Percentiles rank a stretch among this genome's conserved stretches.
These are phyloP conservation scores for Liopterus haemorrhoidalis DNA, from an alignment of 2,888 invertebrate species.

Conservation along the genomic window DNA sequence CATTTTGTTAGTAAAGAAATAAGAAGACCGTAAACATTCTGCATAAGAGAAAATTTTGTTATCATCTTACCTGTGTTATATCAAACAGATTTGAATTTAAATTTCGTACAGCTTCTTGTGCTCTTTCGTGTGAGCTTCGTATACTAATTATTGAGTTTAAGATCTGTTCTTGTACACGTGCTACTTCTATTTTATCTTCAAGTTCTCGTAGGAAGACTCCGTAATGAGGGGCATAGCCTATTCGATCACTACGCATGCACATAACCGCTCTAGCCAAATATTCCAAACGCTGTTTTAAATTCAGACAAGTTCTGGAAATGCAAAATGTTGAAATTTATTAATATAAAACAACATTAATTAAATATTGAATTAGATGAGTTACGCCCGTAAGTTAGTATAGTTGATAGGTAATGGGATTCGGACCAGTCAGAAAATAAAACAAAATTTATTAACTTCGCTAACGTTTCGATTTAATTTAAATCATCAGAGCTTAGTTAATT, in stretches of 20 bases:
- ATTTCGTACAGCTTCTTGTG: constrained; percentile 57
- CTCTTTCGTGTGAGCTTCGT: constrained; percentile 40
- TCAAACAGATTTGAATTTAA: constrained; percentile 79
- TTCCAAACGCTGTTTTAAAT: constrained; percentile 74
- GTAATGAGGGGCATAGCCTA: constrained; percentile 63
- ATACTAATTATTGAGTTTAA: constrained; percentile 59
- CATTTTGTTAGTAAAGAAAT: too few species aligned
- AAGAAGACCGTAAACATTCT: background rate
- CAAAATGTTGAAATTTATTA: constrained; percentile 13
- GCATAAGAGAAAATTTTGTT: constrained; percentile 24
- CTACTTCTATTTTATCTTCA: constrained; percentile 91
- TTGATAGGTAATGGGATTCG: too few species aligned
- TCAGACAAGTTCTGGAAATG: constrained; percentile 61
- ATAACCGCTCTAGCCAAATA: constrained; percentile 91
- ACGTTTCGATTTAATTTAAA: too few species aligned
- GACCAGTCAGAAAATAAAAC: too few species aligned
- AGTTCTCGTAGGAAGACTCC: constrained; percentile 80
- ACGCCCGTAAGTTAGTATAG: too few species aligned
- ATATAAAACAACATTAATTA: constrained; percentile 3
- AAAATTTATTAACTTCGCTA: too few species aligned
- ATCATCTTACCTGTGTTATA: constrained; percentile 65
- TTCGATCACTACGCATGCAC: constrained; percentile 85
- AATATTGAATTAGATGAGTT: constrained; percentile 1
- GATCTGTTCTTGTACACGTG: constrained; percentile 71
- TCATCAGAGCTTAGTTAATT: too few species aligned